Evolutionary conservation across 1,140 invertebrate genomes (phyloP).

Genomic region (Pseudomyrmex dendroicus): DNA sequence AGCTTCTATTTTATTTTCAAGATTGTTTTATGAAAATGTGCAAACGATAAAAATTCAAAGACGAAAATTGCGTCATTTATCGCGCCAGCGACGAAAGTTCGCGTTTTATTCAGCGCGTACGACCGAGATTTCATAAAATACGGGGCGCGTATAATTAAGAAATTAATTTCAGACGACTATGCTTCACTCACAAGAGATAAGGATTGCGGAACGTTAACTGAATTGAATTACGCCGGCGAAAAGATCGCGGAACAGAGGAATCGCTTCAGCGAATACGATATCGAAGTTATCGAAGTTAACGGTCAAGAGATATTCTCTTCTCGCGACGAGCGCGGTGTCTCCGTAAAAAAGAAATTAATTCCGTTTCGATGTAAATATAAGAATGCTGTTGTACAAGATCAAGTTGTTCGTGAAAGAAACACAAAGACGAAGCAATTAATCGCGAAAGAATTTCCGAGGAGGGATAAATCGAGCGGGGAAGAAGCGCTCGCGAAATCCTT

Average conservation of each 20-base stretch:
- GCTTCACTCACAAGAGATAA: constrained; percentile 8
- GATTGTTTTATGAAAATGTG: neutral
- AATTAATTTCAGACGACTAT: constrained; percentile 17
- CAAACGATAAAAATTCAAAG: constrained; percentile 21
- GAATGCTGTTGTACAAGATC: neutral
- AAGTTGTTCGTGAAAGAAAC: neutral
- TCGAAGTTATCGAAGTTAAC: constrained; percentile 11
- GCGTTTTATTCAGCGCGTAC: constrained; percentile 10
- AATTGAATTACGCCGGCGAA: neutral
- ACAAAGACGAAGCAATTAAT: constrained; percentile 45
- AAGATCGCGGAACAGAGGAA: neutral
- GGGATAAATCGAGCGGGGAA: too few relatives aligned
- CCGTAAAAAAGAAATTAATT: neutral
- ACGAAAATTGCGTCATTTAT: neutral
- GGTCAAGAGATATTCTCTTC: too few relatives aligned
- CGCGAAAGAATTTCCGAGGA: neutral
- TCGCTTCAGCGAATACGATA: neutral
- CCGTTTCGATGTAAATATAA: neutral
- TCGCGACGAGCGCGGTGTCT: neutral
- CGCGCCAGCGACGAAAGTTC: neutral
- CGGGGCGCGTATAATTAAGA: constrained; percentile 10
- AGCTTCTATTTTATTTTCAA: constrained; percentile 22
- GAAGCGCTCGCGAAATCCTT: constrained; percentile 23
- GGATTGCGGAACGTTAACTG: neutral
- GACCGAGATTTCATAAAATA: neutral